Percentiles rank a stretch among this genome's conserved stretches.
Conservation (phyloP, 2,113 vertebrate species). For the Notothenia coriiceps region DNA sequence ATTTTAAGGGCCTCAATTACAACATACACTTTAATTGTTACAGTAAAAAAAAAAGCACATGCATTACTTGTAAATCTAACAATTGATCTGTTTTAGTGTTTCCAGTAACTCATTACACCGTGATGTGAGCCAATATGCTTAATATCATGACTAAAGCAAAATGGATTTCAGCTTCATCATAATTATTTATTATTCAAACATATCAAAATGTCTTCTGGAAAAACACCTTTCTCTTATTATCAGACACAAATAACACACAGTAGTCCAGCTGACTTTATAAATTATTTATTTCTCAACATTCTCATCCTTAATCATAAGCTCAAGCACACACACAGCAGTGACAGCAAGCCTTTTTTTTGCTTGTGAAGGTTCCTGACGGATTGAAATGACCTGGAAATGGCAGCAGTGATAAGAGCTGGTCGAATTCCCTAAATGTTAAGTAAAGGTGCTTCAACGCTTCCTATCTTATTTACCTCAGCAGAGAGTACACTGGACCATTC, state of each 20-base stretch:
- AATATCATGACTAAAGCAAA: neutral
- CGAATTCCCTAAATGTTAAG: too few species aligned
- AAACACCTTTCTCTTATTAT: neutral
- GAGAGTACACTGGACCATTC: too few species aligned
- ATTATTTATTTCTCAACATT: conserved; percentile 56
- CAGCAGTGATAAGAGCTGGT: too few species aligned
- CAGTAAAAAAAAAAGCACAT: neutral
- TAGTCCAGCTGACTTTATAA: neutral
- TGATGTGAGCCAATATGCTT: neutral
- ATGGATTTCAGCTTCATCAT: neutral
- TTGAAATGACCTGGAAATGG: too few species aligned
- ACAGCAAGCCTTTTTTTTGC: neutral
- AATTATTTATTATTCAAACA: neutral
- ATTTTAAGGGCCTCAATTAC: neutral
- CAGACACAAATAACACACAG: conserved; percentile 9
- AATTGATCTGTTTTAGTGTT: neutral
- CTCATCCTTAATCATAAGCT: neutral
- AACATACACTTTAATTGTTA: neutral
- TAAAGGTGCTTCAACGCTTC: too few species aligned
- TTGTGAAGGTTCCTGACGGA: too few species aligned
- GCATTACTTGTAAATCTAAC: neutral
- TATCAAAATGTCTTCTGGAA: neutral
- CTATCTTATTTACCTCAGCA: too few species aligned
- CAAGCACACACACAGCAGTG: conserved; percentile 24
- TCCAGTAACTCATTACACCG: neutral